phyloP scores from a whole-genome alignment of 2,113 vertebrate species.

The Leptosomus discolor region DNA sequence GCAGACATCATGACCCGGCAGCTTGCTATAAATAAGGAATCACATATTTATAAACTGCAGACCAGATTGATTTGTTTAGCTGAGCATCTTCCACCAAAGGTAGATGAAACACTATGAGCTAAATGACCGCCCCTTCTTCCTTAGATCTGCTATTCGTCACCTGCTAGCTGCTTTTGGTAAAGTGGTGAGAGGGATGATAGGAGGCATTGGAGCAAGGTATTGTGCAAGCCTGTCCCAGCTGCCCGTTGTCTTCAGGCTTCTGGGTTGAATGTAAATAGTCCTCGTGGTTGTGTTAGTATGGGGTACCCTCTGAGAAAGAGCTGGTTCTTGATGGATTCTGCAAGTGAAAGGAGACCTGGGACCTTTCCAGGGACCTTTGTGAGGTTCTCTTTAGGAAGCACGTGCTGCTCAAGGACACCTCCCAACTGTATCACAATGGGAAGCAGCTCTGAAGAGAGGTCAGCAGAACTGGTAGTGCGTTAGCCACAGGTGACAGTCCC shows the following conservation, averaged over 20 bases:
- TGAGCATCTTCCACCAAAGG: neutral
- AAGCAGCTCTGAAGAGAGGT: neutral
- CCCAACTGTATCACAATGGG: rapidly evolving
- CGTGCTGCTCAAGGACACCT: neutral
- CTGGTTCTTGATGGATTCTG: neutral
- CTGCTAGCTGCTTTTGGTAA: neutral
- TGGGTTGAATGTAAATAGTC: neutral
- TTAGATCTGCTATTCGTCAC: neutral
- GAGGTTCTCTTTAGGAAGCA: neutral
- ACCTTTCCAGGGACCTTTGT: neutral
- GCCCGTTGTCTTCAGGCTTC: rapidly evolving
- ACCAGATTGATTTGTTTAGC: neutral
- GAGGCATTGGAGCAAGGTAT: neutral
- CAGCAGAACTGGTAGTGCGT: rapidly evolving
- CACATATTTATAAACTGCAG: neutral
- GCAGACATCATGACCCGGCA: neutral
- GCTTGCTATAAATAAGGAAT: neutral
- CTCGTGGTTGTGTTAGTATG: neutral
- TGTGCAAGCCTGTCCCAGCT: neutral
- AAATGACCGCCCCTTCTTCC: neutral
- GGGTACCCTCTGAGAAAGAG: neutral
- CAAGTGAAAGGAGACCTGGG: neutral
- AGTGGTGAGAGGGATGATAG: rapidly evolving
- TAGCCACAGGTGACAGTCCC: neutral
- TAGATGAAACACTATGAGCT: neutral